Evolutionary conservation across 53 echinoderm and acorn worm species (phyloP).

Genomic region (Patiria pectinifera): DNA sequence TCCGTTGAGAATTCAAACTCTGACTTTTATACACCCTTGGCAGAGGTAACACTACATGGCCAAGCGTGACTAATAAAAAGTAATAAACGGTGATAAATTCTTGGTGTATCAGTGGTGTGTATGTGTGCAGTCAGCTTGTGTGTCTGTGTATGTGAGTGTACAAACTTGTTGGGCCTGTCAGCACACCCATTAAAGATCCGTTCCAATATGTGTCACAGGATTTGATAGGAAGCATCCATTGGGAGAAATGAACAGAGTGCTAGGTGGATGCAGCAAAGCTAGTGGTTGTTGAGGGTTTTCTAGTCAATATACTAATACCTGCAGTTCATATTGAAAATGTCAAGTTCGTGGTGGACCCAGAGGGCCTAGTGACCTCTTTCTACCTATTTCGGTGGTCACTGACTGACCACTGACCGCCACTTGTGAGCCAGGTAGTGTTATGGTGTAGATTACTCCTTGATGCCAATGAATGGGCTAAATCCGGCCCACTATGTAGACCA

Average conservation of each 20-base stretch:
- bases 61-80: slow-evolving; percentile 29
- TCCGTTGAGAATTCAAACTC: slow-evolving; percentile 13
- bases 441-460: no score
- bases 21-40: slow-evolving; percentile 58
- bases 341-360: no score
- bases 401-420: no score
- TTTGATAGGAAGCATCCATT: slow-evolving; percentile 26
- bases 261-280: no score
- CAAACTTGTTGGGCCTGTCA: slow-evolving; percentile 22
- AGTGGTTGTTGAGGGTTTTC: no score
- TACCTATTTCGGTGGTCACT: no score
- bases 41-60: slow-evolving; percentile 6
- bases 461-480: no score
- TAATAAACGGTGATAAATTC: slow-evolving; percentile 17
- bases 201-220: slow-evolving; percentile 16
- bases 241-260: not conserved
- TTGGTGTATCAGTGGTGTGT: not conserved
- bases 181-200: slow-evolving; percentile 39
- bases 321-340: no score
- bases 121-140: not conserved
- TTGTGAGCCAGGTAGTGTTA: no score
- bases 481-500: no score
- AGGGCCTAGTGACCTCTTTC: no score
- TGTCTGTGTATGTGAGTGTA: not conserved
- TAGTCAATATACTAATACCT: no score